phyloP scores from a whole-genome alignment of 2,113 vertebrate species.

The Salvelinus fontinalis region DNA sequence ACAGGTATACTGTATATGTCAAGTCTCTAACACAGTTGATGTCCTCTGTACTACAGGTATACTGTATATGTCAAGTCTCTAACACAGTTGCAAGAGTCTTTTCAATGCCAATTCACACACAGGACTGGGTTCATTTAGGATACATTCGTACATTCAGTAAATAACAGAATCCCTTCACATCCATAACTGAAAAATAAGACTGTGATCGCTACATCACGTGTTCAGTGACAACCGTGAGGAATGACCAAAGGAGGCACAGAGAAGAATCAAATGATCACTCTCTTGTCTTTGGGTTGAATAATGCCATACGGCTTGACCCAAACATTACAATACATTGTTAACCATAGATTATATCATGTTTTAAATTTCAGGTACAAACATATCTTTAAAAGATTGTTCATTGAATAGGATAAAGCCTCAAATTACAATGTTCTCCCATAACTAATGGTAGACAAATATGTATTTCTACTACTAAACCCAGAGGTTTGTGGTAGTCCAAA shows the following conservation, averaged over 20 bases:
- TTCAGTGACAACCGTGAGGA: not conserved
- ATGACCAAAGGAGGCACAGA: conserved; percentile 3
- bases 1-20: no score
- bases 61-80: not conserved
- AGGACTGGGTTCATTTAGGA: not conserved
- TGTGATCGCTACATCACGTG: not conserved
- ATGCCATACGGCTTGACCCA: not conserved
- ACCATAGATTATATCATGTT: not conserved
- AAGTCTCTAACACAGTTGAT: not conserved
- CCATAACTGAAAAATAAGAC: not conserved
- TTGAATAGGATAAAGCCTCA: conserved; percentile 1
- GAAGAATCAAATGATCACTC: not conserved
- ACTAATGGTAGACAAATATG: not conserved
- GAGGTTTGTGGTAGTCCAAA: not conserved
- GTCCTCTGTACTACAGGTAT: not conserved
- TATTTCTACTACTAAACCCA: not conserved
- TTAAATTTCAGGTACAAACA: not conserved
- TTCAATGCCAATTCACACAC: not conserved
- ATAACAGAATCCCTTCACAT: not conserved
- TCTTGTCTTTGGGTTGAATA: not conserved
- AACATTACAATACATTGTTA: not conserved
- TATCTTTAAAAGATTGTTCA: not conserved
- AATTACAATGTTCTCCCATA: not conserved
- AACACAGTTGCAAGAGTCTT: not conserved
- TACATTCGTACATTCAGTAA: not conserved